Evolutionary conservation across 2,113 vertebrate genomes (phyloP).

Genomic region (Excalfactoria chinensis): DNA sequence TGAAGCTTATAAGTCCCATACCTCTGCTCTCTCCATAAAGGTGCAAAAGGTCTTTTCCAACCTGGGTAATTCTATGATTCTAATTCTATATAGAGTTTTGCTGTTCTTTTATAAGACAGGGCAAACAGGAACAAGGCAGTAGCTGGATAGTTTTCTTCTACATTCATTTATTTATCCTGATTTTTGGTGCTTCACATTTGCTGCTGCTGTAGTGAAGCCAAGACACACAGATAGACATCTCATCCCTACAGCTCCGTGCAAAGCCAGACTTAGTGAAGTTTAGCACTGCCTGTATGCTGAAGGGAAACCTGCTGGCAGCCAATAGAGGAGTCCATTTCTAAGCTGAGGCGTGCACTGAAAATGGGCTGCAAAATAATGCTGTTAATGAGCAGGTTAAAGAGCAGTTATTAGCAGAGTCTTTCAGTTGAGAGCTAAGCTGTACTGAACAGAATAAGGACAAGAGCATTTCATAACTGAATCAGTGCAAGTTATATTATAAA

Average conservation of each 20-base stretch:
- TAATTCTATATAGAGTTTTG: neutral
- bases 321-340: neutral
- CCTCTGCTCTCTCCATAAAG: neutral
- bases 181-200: neutral
- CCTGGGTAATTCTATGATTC: no score
- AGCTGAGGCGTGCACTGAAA: neutral
- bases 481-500: neutral
- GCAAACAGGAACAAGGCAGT: neutral
- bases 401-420: neutral
- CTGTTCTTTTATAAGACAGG: neutral
- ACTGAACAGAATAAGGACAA: neutral
- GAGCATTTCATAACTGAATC: neutral
- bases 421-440: neutral
- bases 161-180: neutral
- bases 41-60: no score
- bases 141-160: neutral
- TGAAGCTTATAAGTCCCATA: neutral
- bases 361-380: neutral
- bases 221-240: neutral
- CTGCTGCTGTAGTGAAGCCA: neutral
- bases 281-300: neutral
- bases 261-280: neutral
- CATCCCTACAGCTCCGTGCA: neutral
- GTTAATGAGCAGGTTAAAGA: neutral
- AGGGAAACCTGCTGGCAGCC: neutral